phyloP scores from a whole-genome alignment of 2,113 vertebrate genomes.

The Phrynosoma blainvillii region DNA sequence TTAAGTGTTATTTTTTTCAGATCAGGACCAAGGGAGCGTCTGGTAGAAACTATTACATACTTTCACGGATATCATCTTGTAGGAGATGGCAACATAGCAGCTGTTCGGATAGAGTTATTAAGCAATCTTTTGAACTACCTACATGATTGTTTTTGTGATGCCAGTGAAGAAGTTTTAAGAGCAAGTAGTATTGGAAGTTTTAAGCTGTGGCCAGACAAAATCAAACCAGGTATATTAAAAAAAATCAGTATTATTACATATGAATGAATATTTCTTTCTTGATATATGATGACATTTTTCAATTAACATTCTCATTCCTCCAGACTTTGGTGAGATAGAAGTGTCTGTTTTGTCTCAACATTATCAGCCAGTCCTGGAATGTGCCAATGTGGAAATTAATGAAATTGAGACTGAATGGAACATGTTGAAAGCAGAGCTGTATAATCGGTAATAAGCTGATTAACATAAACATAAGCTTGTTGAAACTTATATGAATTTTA shows the following conservation, averaged over 20 bases:
- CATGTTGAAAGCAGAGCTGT: slow-evolving; percentile 73
- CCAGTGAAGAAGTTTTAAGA: slow-evolving; percentile 67
- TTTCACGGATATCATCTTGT: slow-evolving; percentile 64
- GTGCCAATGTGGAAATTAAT: slow-evolving; percentile 63
- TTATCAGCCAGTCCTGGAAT: slow-evolving; percentile 65
- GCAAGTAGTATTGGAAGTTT: slow-evolving; percentile 71
- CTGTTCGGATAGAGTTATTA: slow-evolving; percentile 52
- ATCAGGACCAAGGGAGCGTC: slow-evolving; percentile 66
- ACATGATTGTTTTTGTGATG: slow-evolving; percentile 63
- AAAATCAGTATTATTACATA: not conserved
- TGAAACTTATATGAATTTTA: not conserved
- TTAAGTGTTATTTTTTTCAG: slow-evolving; percentile 40
- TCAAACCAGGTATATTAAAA: slow-evolving; percentile 63
- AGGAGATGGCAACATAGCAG: slow-evolving; percentile 66
- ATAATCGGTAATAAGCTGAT: slow-evolving; percentile 57
- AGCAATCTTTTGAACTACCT: slow-evolving; percentile 62
- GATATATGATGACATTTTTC: not conserved
- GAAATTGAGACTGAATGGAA: slow-evolving; percentile 70
- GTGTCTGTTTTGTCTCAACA: slow-evolving; percentile 63
- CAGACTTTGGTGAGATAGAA: slow-evolving; percentile 74
- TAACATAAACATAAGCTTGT: not conserved
- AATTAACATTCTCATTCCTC: not conserved
- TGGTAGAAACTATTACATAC: slow-evolving; percentile 43
- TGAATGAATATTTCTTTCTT: not conserved
- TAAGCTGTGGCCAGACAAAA: slow-evolving; percentile 67